Percentiles rank a stretch among this genome's conserved stretches.
phyloP scores from a whole-genome alignment of 2,113 vertebrate species.

The Galbula dea region DNA sequence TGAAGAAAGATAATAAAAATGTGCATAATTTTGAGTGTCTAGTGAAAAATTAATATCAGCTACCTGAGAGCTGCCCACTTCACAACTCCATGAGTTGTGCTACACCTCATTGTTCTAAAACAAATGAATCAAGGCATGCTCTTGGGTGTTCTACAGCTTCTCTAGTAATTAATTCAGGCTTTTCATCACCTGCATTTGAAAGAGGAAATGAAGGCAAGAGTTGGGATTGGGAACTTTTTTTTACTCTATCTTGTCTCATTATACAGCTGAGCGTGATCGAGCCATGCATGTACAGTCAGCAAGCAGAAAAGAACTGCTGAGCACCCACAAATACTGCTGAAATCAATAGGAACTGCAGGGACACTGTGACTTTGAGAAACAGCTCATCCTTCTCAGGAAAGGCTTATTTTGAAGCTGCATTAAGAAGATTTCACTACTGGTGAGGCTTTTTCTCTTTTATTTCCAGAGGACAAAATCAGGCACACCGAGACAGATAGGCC shows the following conservation, averaged over 20 bases:
- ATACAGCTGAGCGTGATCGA: background rate
- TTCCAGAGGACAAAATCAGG: background rate
- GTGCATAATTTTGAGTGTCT: background rate
- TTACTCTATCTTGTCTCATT: background rate
- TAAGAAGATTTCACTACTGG: background rate
- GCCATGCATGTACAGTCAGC: background rate
- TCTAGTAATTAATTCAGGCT: background rate
- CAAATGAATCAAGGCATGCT: background rate
- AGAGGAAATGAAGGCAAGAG: background rate
- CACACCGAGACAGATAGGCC: background rate
- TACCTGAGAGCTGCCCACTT: background rate
- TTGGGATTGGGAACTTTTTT: background rate
- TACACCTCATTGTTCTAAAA: background rate
- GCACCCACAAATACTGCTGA: background rate
- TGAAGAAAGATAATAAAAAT: background rate
- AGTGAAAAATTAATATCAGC: background rate
- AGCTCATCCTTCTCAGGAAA: background rate
- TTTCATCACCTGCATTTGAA: background rate
- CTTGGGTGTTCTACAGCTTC: background rate
- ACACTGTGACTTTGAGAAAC: background rate
- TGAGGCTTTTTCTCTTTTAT: background rate
- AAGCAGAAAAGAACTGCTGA: slow-evolving; percentile 9
- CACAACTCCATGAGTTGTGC: background rate
- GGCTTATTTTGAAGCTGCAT: background rate
- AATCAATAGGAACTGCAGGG: background rate